Base-by-base conservation (phyloP, 2,113 vertebrate genomes). In the Speoplatyrhinus poulsoni region DNA sequence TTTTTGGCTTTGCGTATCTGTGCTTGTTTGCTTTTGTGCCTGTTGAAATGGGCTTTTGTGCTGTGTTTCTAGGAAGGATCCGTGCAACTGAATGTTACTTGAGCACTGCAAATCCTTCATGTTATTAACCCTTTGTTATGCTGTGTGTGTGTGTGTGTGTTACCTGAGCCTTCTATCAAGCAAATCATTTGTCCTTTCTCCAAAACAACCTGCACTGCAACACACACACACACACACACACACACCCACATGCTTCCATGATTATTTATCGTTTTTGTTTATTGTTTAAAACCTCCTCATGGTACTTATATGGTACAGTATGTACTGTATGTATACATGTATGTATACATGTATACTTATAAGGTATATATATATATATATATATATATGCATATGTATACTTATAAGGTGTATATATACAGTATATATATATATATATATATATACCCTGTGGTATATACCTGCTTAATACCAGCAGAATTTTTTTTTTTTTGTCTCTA, bases 11-110 rank as follows among this genome's bases (percentile, higher is more conserved):
- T 70, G 76, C 6, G 67, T 67, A 64, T 69, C 52, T 3, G 47
- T 73, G 70, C 80, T 79, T 75, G 71, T 75, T 73, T 67, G 46
- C 53, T 66, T 70, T 59, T 66, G 56, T 55, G 16, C 54, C 48
- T 59, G 26, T 8, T 17, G 60, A 61, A 59, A 9, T 49, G 6
- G 11, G 69, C 65, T 65, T 55, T 52, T 9, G 19, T 60, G 46
- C 62, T 52, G 68, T 73, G 60, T 72, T 64, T 33, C 26, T 19
- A 67, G 60, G 52, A 46, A 15, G 9, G 41, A 66, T 65, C n/a
- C 57, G 47, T 65, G 62, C 62, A 66, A 60, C 55, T 49, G 16
- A 32, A 54, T 61, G 71, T 82, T 65, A 75, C 46, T 65, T 15
- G 62, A 70, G 75, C 65, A 60, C 65, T 76, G 55, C 77, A 56